Percentiles rank a stretch among this genome's conserved stretches.
Conservation (phyloP, 1,140 invertebrate species). For the Probaryconus sp. region DNA sequence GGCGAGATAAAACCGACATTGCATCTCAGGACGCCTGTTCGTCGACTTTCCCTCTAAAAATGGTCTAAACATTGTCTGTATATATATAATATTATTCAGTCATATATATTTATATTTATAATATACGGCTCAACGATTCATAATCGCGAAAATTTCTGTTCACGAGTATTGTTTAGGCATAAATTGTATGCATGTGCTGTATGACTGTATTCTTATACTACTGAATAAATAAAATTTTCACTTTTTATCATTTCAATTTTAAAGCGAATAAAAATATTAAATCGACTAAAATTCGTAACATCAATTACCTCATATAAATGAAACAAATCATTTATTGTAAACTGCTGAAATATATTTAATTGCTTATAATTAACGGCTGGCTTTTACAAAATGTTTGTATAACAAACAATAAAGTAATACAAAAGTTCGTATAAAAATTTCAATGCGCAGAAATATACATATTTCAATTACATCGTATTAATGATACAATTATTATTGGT, state of each 20-base stretch:
- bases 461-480: not conserved
- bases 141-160: slow-evolving; percentile 27
- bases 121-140: slow-evolving; percentile 31
- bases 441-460: slow-evolving; percentile 23
- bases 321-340: too few relatives aligned
- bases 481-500: slow-evolving; percentile 14
- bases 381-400: slow-evolving; percentile 37
- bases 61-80: slow-evolving; percentile 38
- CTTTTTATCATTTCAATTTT: too few relatives aligned
- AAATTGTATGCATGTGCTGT: slow-evolving; percentile 56
- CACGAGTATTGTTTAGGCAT: slow-evolving; percentile 40
- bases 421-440: slow-evolving; percentile 45
- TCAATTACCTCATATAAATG: too few relatives aligned
- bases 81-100: slow-evolving; percentile 31
- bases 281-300: too few relatives aligned
- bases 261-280: too few relatives aligned
- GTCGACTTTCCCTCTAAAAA: slow-evolving; percentile 34
- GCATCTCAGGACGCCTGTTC: slow-evolving; percentile 20
- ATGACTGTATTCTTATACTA: slow-evolving; percentile 50
- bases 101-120: slow-evolving; percentile 34
- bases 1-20: slow-evolving; percentile 9
- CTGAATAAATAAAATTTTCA: slow-evolving; percentile 40
- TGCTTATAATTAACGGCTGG: slow-evolving; percentile 6
- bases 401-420: slow-evolving; percentile 44
- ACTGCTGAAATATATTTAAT: too few relatives aligned